phyloP scores from a whole-genome alignment of 1,140 invertebrate species.

The Battus philenor region DNA sequence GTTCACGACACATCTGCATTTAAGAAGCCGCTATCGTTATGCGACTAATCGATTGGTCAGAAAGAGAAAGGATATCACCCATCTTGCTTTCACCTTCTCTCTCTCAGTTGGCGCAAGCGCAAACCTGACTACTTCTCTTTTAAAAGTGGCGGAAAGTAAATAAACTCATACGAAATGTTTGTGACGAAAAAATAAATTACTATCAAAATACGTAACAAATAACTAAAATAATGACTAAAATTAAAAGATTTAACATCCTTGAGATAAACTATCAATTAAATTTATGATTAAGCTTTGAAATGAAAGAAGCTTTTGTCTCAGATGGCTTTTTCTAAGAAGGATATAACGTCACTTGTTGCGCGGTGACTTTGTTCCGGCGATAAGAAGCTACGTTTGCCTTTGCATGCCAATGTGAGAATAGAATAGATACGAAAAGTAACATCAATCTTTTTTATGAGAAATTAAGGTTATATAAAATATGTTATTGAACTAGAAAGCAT shows the following conservation, averaged over 20 bases:
- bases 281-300: constrained; percentile 3
- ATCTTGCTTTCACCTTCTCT: constrained; percentile 49
- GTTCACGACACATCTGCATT: constrained; percentile 73
- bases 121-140: constrained; percentile 35
- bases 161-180: constrained; percentile 64
- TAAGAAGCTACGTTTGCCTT: constrained; percentile 63
- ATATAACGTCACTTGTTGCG: constrained; percentile 68
- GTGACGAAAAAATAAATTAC: constrained; percentile 37
- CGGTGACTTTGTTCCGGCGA: constrained; percentile 62
- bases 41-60: constrained; percentile 75
- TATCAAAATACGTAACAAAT: constrained; percentile 24
- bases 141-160: constrained; percentile 70
- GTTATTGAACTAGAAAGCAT: too few species aligned
- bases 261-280: constrained; percentile 1
- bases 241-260: neutral
- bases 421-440: neutral
- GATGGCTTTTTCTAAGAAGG: constrained; percentile 34
- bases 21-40: constrained; percentile 75
- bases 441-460: too few species aligned
- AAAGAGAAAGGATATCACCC: constrained; percentile 61
- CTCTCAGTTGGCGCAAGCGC: constrained; percentile 57
- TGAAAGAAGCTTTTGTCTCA: constrained; percentile 37
- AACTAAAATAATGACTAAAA: constrained; percentile 4
- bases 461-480: too few species aligned
- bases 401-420: constrained; percentile 42